Conservation (phyloP, 2,113 vertebrate genomes). For the Rutilus rutilus region DNA sequence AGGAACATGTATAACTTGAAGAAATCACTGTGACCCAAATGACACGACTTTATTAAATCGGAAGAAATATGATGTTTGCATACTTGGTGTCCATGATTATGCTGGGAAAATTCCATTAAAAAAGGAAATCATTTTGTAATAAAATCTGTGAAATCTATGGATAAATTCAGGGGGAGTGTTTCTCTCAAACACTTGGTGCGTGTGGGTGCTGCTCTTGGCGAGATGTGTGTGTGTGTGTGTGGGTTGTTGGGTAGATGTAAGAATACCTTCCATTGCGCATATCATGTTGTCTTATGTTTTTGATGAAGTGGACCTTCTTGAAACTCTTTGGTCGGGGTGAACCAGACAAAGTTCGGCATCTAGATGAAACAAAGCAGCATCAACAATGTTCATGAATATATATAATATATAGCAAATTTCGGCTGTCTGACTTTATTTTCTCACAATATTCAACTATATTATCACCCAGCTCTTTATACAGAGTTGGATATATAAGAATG, state of each 20-base stretch:
- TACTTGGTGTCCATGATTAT: not conserved
- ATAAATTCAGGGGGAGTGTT: not conserved
- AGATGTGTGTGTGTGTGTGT: slow-evolving; percentile 1
- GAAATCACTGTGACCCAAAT: not conserved
- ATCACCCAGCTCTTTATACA: too few species aligned
- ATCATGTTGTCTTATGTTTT: slow-evolving; percentile 95
- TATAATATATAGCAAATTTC: not conserved
- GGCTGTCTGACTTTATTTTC: too few species aligned
- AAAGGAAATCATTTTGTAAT: not conserved
- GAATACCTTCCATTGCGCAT: slow-evolving; percentile 94
- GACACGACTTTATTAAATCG: not conserved
- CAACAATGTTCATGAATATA: slow-evolving; percentile 25
- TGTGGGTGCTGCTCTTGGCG: not conserved
- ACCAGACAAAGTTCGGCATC: slow-evolving; percentile 97
- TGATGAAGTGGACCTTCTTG: slow-evolving; percentile 99
- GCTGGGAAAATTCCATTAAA: not conserved
- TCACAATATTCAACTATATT: too few species aligned
- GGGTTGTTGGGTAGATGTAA: not conserved
- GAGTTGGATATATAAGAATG: too few species aligned
- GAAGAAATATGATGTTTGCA: not conserved
- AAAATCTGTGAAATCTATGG: not conserved
- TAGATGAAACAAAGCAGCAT: slow-evolving; percentile 77
- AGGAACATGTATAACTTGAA: too few species aligned
- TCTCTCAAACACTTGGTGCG: not conserved
- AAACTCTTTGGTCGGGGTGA: slow-evolving; percentile 99